A percentile compares a stretch with the other conserved stretches of the same genome.
Evolutionary conservation across 2,888 invertebrate genomes (phyloP).

Genomic region (Diachrysia chrysitis): DNA sequence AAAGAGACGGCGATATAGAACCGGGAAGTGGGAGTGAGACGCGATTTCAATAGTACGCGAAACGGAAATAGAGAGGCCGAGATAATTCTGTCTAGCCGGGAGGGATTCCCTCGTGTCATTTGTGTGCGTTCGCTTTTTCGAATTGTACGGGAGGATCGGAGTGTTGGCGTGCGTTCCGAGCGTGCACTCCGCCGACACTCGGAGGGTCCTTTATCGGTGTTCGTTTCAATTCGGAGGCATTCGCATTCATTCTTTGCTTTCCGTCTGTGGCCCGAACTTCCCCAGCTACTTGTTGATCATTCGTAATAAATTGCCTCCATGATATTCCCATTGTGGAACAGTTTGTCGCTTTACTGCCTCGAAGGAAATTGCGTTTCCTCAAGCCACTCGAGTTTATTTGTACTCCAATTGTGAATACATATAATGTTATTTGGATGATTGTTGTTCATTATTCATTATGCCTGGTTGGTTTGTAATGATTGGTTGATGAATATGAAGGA

Average conservation of each 20-base stretch:
- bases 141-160: slow-evolving; percentile 82
- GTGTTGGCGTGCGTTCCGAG: slow-evolving; percentile 80
- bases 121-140: slow-evolving; percentile 87
- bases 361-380: slow-evolving; percentile 87
- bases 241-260: slow-evolving; percentile 82
- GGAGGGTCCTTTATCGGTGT: slow-evolving; percentile 78
- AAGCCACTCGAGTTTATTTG: slow-evolving; percentile 83
- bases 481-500: slow-evolving; percentile 15
- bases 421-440: slow-evolving; percentile 44
- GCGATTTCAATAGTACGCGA: slow-evolving; percentile 87
- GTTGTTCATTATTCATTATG: slow-evolving; percentile 39
- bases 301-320: slow-evolving; percentile 89
- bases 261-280: slow-evolving; percentile 75
- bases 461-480: slow-evolving; percentile 10
- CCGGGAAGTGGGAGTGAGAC: slow-evolving; percentile 74
- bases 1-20: slow-evolving; percentile 75
- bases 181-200: slow-evolving; percentile 68
- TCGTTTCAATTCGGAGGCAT: slow-evolving; percentile 69
- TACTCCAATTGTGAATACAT: slow-evolving; percentile 68
- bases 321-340: slow-evolving; percentile 88
- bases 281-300: slow-evolving; percentile 89
- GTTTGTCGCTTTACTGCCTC: slow-evolving; percentile 88
- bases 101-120: slow-evolving; percentile 89
- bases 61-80: slow-evolving; percentile 88
- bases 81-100: slow-evolving; percentile 89